Evolutionary conservation across 2,888 invertebrate species (phyloP).

Genomic region (Minunthozetes semirufus): DNA sequence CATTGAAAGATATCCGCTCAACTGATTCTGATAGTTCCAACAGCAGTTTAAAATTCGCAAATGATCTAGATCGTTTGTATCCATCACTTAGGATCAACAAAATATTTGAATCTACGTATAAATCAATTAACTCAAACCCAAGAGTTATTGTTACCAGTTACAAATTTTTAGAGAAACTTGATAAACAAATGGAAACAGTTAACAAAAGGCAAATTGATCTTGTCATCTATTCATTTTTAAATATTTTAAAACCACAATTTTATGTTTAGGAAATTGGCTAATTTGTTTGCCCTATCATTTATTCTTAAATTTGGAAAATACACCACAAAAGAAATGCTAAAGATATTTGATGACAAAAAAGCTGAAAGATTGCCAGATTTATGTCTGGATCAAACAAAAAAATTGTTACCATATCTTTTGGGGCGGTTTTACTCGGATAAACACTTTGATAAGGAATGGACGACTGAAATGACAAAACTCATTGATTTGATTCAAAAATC

Average conservation of each 20-base stretch:
- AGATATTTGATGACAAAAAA: background rate
- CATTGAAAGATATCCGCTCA: no score
- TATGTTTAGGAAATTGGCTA: background rate
- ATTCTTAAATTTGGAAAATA: background rate
- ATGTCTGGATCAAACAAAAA: background rate
- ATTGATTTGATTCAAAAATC: slow-evolving; percentile 47
- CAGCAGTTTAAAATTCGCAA: no score
- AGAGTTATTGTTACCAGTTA: background rate
- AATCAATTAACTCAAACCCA: no score
- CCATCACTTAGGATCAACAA: no score
- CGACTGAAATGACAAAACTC: slow-evolving; percentile 44
- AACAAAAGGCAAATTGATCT: no score
- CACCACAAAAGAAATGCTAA: slow-evolving; percentile 14
- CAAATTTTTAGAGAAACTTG: slow-evolving; percentile 15
- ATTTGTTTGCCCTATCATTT: slow-evolving; percentile 1
- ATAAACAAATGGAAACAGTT: background rate
- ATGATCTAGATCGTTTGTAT: no score
- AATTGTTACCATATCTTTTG: slow-evolving; percentile 17
- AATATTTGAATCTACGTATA: no score
- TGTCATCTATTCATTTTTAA: no score
- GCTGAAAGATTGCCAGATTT: background rate
- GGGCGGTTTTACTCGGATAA: slow-evolving; percentile 31
- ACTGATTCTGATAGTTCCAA: no score
- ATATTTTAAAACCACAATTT: no score
- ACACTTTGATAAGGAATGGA: background rate